Percentiles rank a stretch among this genome's conserved stretches.
These are phyloP conservation scores for Anastatus disparis DNA, from an alignment of 1,140 invertebrate genomes.

Conservation along the genomic window DNA sequence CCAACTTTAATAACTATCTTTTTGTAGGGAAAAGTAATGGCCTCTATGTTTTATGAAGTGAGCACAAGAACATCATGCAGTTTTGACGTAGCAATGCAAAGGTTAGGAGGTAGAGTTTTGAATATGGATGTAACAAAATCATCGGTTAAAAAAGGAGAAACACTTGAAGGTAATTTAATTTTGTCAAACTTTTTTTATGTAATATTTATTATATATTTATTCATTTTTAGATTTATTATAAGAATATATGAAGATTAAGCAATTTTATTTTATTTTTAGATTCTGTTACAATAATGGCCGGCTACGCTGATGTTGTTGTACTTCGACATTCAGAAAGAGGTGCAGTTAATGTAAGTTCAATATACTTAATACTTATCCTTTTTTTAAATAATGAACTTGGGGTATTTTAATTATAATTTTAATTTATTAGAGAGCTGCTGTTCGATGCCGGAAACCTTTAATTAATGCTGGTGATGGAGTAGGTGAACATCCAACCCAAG, in stretches of 20 bases:
- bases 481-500: slow-evolving; percentile 99
- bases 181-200: too few relatives aligned
- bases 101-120: slow-evolving; percentile 92
- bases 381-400: not conserved
- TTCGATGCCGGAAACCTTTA: slow-evolving; percentile 85
- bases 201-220: too few relatives aligned
- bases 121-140: slow-evolving; percentile 89
- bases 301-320: slow-evolving; percentile 92
- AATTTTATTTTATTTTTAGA: slow-evolving; percentile 73
- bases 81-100: slow-evolving; percentile 95
- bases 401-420: slow-evolving; percentile 13
- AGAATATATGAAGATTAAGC: too few relatives aligned
- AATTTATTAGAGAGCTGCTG: slow-evolving; percentile 77
- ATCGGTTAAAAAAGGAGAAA: slow-evolving; percentile 97
- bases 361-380: not conserved
- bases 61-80: slow-evolving; percentile 96
- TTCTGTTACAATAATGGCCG: slow-evolving; percentile 85
- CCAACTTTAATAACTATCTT: not conserved
- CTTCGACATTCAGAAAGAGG: slow-evolving; percentile 92
- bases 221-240: too few relatives aligned
- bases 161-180: slow-evolving; percentile 86
- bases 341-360: slow-evolving; percentile 82
- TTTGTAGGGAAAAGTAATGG: slow-evolving; percentile 89
- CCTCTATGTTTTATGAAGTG: slow-evolving; percentile 96
- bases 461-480: slow-evolving; percentile 98